phyloP scores from a whole-genome alignment of 92 coral and sea anemone species.

The Isaurus tuberculatus region DNA sequence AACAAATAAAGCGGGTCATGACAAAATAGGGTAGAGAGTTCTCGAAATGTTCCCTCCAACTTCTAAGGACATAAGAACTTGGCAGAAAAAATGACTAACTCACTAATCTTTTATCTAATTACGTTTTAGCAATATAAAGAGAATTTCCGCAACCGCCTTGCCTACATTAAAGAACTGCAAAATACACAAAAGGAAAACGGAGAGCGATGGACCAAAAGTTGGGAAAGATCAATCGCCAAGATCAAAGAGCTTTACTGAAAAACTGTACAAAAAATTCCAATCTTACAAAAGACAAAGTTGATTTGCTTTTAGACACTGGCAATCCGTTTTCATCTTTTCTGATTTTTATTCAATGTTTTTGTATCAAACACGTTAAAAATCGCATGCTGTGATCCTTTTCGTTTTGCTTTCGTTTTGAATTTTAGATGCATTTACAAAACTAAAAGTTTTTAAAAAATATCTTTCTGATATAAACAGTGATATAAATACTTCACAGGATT shows the following conservation, averaged over 20 bases:
- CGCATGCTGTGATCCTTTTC: too few relatives aligned
- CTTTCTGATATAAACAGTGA: too few relatives aligned
- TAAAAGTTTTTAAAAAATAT: too few relatives aligned
- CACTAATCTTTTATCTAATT: not conserved
- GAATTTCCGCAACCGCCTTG: conserved; percentile 72
- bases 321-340: too few relatives aligned
- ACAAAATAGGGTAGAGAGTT: not conserved
- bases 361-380: too few relatives aligned
- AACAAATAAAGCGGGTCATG: too few relatives aligned
- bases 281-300: not conserved
- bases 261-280: not conserved
- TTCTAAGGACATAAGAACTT: not conserved
- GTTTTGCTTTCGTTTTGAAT: too few relatives aligned
- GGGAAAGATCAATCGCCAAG: conserved; percentile 85
- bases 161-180: conserved; percentile 63
- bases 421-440: too few relatives aligned
- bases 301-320: not conserved
- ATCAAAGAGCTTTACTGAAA: conserved; percentile 86
- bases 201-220: conserved; percentile 86
- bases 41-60: not conserved
- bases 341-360: too few relatives aligned
- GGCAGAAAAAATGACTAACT: not conserved
- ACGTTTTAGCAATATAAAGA: conserved; percentile 78
- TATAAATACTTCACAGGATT: too few relatives aligned
- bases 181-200: conserved; percentile 70